Conservation (phyloP, 2,113 vertebrate genomes). For the Cololabis saira region DNA sequence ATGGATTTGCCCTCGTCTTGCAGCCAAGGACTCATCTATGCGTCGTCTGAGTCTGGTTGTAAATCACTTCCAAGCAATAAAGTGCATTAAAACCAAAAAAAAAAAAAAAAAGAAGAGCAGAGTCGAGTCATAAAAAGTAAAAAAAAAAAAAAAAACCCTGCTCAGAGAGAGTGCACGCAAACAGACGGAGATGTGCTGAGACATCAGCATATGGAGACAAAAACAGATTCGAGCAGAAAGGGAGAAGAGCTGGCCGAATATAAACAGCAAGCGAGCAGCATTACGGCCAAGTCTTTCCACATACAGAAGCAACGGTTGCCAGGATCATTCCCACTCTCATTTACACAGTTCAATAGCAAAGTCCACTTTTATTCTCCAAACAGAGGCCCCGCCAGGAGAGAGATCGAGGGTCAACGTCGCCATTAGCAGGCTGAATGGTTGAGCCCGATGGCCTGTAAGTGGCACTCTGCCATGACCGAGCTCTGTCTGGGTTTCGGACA, state of each 20-base stretch:
- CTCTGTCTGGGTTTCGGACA: constrained; percentile 50
- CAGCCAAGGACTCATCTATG: constrained; percentile 11
- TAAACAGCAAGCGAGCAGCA: constrained; percentile 56
- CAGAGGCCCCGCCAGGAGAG: constrained; percentile 15
- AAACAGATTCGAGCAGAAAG: constrained; percentile 35
- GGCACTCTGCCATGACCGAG: constrained; percentile 37
- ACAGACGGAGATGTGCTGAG: constrained; percentile 38
- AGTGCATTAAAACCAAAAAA: background rate
- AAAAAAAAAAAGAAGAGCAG: constrained; percentile 35
- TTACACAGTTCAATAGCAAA: constrained; percentile 30
- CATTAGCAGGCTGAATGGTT: constrained; percentile 44
- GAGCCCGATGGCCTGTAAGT: too few relatives aligned
- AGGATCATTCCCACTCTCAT: constrained; percentile 50
- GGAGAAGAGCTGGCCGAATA: constrained; percentile 32
- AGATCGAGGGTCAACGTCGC: constrained; percentile 55
- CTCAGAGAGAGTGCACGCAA: constrained; percentile 13
- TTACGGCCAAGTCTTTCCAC: constrained; percentile 47
- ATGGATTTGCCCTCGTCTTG: constrained; percentile 22
- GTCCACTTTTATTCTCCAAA: constrained; percentile 28
- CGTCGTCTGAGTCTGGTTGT: constrained; percentile 29
- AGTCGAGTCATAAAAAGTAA: constrained; percentile 44
- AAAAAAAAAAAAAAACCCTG: constrained; percentile 32
- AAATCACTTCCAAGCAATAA: constrained; percentile 51
- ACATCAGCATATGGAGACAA: constrained; percentile 54
- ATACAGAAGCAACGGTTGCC: background rate